Conservation (phyloP, 2,888 invertebrate species). For the Hoplodrina ambigua region DNA sequence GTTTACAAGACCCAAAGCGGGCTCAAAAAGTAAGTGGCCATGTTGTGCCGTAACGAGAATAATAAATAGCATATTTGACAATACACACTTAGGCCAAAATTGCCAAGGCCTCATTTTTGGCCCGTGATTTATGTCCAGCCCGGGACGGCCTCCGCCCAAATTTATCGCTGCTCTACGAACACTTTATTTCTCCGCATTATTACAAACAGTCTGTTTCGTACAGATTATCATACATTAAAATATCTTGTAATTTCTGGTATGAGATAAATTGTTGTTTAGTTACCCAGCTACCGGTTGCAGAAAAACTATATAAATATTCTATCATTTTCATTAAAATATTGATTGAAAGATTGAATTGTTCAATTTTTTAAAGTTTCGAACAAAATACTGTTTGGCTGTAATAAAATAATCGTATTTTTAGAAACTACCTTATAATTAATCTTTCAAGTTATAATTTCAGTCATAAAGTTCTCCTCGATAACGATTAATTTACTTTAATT, state of each 20-base stretch:
- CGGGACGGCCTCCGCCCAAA: constrained; percentile 34
- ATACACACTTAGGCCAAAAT: constrained; percentile 53
- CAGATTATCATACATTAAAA: constrained; percentile 40
- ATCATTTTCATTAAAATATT: no score
- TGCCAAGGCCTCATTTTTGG: constrained; percentile 58
- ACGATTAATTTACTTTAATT: no score
- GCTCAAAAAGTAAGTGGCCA: constrained; percentile 51
- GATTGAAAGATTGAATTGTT: not conserved
- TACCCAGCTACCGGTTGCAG: constrained; percentile 2
- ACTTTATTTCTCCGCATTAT: constrained; percentile 56
- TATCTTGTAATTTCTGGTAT: constrained; percentile 8
- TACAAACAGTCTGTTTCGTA: constrained; percentile 46
- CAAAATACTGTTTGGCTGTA: no score
- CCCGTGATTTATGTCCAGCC: constrained; percentile 55
- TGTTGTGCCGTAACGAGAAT: constrained; percentile 51
- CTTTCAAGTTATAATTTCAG: not conserved
- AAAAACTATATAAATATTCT: no score
- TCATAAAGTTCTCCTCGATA: not conserved
- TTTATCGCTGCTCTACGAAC: constrained; percentile 54
- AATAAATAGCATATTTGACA: constrained; percentile 61
- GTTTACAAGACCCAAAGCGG: constrained; percentile 35
- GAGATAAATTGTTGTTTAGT: not conserved
- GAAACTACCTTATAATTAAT: not conserved
- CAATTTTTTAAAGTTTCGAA: no score
- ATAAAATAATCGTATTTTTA: no score